A percentile compares a stretch with the other conserved stretches of the same genome.
These are phyloP conservation scores for Trichonephila inaurata DNA, from an alignment of 1,140 invertebrate genomes.

Conservation along the genomic window DNA sequence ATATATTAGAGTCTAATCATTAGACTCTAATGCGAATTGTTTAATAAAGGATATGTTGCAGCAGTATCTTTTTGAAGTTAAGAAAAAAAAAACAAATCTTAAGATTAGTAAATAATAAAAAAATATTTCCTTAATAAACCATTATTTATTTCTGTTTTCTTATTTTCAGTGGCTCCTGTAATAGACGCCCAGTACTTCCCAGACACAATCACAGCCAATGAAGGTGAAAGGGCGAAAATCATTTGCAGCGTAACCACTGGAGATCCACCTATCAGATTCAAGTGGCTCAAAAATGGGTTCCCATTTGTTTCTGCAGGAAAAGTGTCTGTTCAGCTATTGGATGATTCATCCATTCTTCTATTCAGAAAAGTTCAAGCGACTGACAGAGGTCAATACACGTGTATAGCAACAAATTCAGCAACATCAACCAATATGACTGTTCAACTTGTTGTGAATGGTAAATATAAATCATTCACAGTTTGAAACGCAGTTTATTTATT, in stretches of 20 bases:
- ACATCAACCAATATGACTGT: conserved; percentile 75
- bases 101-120: too few species aligned
- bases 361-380: conserved; percentile 70
- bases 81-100: too few species aligned
- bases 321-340: conserved; percentile 63
- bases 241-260: conserved; percentile 79
- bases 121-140: too few species aligned
- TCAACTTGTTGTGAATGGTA: conserved; percentile 77
- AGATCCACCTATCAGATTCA: conserved; percentile 76
- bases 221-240: conserved; percentile 85
- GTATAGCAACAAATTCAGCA: conserved; percentile 76
- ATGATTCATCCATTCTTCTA: conserved; percentile 76
- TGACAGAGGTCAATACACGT: conserved; percentile 76
- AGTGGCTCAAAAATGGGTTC: conserved; percentile 73
- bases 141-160: neutral
- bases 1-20: too few species aligned
- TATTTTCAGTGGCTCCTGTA: conserved; percentile 76
- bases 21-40: too few species aligned
- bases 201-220: conserved; percentile 83
- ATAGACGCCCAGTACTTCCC: conserved; percentile 77
- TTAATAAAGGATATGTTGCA: too few species aligned
- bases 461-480: neutral
- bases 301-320: conserved; percentile 52
- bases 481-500: too few species aligned
- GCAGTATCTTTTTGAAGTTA: too few species aligned